These are phyloP conservation scores for Halcyon chelicuti DNA, from an alignment of 2,797 vertebrate genomes.

Conservation along the genomic window DNA sequence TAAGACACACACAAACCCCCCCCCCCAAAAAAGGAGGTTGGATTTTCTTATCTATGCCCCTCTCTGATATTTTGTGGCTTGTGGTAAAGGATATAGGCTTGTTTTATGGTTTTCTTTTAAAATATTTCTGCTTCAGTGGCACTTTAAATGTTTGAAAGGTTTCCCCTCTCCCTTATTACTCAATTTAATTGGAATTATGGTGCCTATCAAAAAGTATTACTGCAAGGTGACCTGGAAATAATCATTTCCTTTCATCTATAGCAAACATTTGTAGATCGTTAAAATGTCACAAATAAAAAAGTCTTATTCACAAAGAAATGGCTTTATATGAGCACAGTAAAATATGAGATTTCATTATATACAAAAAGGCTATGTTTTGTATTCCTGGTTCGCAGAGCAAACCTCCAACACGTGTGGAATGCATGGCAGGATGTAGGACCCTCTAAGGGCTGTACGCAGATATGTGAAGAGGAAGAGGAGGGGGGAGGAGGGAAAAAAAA, in stretches of 20 bases:
- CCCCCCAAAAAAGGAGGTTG: neutral
- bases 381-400: constrained; percentile 28
- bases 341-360: constrained; percentile 64
- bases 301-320: neutral
- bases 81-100: neutral
- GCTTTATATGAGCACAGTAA: constrained; percentile 4
- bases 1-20: no score
- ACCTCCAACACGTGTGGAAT: constrained; percentile 59
- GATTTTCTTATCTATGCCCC: neutral
- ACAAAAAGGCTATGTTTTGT: constrained; percentile 28
- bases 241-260: constrained; percentile 64
- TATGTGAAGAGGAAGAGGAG: neutral
- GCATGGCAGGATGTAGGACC: constrained; percentile 61
- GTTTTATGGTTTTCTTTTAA: neutral
- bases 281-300: constrained; percentile 42
- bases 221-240: constrained; percentile 62
- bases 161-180: neutral
- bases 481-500: neutral
- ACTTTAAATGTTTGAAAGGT: constrained; percentile 12
- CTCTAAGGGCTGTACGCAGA: neutral
- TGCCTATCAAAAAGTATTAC: constrained; percentile 64
- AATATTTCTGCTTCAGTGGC: neutral
- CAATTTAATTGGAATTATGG: constrained; percentile 63
- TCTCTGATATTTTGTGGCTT: neutral
- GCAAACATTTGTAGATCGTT: constrained; percentile 60